Base-by-base conservation (phyloP, 1,140 invertebrate genomes). In the Calosoma granatense region DNA sequence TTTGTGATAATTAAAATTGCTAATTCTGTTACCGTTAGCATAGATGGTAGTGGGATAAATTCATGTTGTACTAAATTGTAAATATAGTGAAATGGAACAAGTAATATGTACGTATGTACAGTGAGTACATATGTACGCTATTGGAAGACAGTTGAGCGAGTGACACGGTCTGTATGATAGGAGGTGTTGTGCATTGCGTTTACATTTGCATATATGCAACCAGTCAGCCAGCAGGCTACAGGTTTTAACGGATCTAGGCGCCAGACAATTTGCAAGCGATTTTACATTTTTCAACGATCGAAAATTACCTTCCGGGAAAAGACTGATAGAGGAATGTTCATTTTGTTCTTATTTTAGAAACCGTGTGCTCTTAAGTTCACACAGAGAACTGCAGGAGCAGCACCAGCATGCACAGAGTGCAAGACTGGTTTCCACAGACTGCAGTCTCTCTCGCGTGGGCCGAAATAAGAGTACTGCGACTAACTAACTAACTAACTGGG, bases 341-440 rank as follows among this genome's bases (percentile, higher is more conserved):
- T 47, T 47, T 47, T 47, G 41, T 17, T 47, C 41, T 47, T 47
- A 47, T 47, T 47, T 47, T 47, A 47, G 41, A 47, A 47, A 47
- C 41, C 41, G 41, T 9, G 41, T 47, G 41, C 41, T 36, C 26
- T 36, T n/a, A n/a, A n/a, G 26, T n/a, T 36, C 26, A 36, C 26
- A 36, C n/a, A 6, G 26, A 9, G 26, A 36, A 36, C 26, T 6
- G 26, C 26, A 6, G 26, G 26, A n/a, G 6, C 26, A n/a, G 26
- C 6, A 6, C 26, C 6, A 36, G 26, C n/a, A 6, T 6, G 26
- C 26, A 36, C n/a, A n/a, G n/a, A n/a, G n/a, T n/a, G n/a, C 26
- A 36, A 36, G 26, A 36, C 26, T 36, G 26, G 26, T 36, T 36
- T 36, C 26, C n/a, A 36, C 26, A 36, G n/a, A 36, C 6, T 9